Evolutionary conservation across 2,888 invertebrate species (phyloP).

Genomic region (Parthenolecanium corni): DNA sequence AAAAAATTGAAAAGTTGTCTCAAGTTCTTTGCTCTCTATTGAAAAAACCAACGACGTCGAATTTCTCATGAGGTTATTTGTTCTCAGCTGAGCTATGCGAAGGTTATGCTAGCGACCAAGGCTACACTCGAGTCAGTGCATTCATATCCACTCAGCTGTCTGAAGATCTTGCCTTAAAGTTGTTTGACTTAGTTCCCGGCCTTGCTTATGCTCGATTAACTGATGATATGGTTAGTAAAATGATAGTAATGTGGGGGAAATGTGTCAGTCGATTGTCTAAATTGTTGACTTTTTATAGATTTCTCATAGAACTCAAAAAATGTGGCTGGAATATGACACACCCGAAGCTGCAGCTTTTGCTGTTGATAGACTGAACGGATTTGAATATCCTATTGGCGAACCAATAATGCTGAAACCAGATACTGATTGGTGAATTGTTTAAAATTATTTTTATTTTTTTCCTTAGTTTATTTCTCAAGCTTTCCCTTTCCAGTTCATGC

Average conservation of each 20-base stretch:
- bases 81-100: neutral
- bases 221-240: neutral
- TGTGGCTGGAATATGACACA: slow-evolving; percentile 45
- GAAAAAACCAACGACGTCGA: too few relatives aligned
- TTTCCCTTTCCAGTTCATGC: too few relatives aligned
- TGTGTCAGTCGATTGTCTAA: neutral
- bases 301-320: neutral
- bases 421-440: neutral
- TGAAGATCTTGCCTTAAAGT: neutral
- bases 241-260: neutral
- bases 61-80: too few relatives aligned
- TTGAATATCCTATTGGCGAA: slow-evolving; percentile 68
- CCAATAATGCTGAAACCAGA: slow-evolving; percentile 1
- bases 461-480: too few relatives aligned
- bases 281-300: neutral
- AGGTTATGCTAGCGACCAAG: neutral
- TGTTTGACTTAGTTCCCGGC: neutral
- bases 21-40: too few relatives aligned
- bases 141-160: neutral
- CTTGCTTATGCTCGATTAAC: neutral
- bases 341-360: slow-evolving; percentile 60
- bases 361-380: slow-evolving; percentile 73
- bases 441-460: neutral
- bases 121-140: neutral
- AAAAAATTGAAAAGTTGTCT: too few relatives aligned